These are phyloP conservation scores for Athalia rosae DNA, from an alignment of 2,888 invertebrate species.

Conservation along the genomic window DNA sequence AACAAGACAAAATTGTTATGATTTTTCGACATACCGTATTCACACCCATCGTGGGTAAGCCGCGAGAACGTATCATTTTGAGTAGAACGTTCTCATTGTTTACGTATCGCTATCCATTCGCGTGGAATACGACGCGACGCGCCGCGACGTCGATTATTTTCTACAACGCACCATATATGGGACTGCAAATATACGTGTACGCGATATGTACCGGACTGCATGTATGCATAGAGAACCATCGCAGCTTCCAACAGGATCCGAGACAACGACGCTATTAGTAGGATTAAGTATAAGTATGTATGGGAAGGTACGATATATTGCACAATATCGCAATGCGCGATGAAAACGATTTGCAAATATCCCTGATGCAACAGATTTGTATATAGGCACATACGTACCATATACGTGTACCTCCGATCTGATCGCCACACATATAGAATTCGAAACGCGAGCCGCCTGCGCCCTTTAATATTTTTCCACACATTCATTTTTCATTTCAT, in stretches of 20 bases:
- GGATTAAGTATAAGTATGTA: slow-evolving; percentile 19
- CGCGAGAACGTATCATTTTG: slow-evolving; percentile 6
- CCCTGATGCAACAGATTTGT: background rate
- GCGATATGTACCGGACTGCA: background rate
- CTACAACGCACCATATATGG: no score
- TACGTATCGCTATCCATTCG: slow-evolving; percentile 18
- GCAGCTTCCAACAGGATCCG: slow-evolving; percentile 10
- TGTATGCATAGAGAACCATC: background rate
- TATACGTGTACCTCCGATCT: no score
- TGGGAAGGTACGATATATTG: no score
- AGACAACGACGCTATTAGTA: slow-evolving; percentile 34
- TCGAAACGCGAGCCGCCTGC: no score
- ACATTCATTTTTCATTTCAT: no score
- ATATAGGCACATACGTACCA: no score
- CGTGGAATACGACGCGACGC: slow-evolving; percentile 2
- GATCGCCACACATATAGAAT: no score
- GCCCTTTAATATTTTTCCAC: no score
- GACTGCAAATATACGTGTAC: no score
- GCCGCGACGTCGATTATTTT: background rate
- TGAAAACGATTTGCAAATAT: slow-evolving; percentile 28
- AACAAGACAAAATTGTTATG: no score
- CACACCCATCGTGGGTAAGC: no score
- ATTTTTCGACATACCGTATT: no score
- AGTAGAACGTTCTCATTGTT: slow-evolving; percentile 36
- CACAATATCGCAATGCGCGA: background rate